Evolutionary conservation across 2,888 invertebrate species (phyloP).

Genomic region (Idaea biselata): DNA sequence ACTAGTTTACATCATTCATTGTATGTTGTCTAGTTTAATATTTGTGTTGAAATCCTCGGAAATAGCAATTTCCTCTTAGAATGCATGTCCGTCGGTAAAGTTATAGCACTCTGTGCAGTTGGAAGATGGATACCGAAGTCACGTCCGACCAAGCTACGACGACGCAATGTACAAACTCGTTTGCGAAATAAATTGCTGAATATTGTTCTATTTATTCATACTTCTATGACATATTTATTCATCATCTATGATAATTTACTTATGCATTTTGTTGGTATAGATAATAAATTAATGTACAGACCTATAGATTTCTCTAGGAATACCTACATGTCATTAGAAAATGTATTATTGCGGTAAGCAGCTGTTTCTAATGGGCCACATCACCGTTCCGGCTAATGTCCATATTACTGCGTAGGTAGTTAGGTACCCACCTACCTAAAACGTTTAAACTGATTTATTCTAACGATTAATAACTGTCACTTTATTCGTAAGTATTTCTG

Average conservation of each 20-base stretch:
- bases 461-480: constrained; percentile 20
- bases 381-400: constrained; percentile 21
- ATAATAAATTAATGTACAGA: too few relatives aligned
- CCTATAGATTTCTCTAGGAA: too few relatives aligned
- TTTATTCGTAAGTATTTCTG: constrained; percentile 10
- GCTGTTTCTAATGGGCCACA: constrained; percentile 26
- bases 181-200: constrained; percentile 16
- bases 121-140: constrained; percentile 21
- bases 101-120: constrained; percentile 9
- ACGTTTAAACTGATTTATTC: constrained; percentile 16
- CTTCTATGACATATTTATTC: background rate
- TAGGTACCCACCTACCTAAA: constrained; percentile 8
- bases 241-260: too few relatives aligned
- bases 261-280: too few relatives aligned
- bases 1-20: background rate
- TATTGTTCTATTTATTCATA: constrained; percentile 16
- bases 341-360: constrained; percentile 25
- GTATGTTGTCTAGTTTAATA: background rate
- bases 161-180: constrained; percentile 12
- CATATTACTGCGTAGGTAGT: constrained; percentile 6
- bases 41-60: background rate
- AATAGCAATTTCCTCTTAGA: constrained; percentile 4
- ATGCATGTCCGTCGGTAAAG: background rate
- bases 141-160: constrained; percentile 11
- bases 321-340: constrained; percentile 23